Base-by-base conservation (phyloP, 2,113 vertebrate genomes). In the Dascyllus trimaculatus region DNA sequence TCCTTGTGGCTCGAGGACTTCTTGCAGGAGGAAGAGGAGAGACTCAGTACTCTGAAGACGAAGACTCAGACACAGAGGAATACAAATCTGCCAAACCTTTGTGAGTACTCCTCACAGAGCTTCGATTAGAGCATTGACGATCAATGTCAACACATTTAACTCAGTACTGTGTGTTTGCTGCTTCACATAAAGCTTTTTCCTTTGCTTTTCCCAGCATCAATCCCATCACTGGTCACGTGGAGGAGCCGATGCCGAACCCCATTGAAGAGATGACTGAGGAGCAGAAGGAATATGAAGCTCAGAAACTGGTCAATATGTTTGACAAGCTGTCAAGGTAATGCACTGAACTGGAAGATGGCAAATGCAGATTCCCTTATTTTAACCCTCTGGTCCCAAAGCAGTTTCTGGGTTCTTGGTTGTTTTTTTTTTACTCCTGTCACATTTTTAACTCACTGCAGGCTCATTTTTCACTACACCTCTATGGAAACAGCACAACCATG, bases 211-310 rank as follows among this genome's bases (percentile, higher is more conserved):
- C 24, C 78, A 99, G 98, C 92, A 98, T 99, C 92, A 99, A 99
- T 90, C 96, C 98, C 59, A 98, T 99, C 92, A 99, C 98, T 29
- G 98, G 98, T 85, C 97, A 98, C 52, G 95, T 98, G 57, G 98
- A 99, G 93, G 97, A 97, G 82, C 97, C 96, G 8, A 94, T 97
- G 96, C 96, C 97, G 2, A 98, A 99, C 88, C 98, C 97, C 0
- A 95, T 98, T 56, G 97, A 99, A 83, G 97, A 98, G 93, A 99
- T 99, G 98, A 99, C 97, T 0, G 98, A 99, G 91, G 98, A 99
- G 90, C 98, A 99, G 93, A 99, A 99, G 91, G 97, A 99, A 89
- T 97, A 97, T 13, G 98, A 99, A 93, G 98, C 98, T 22, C 96
- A 98, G 95, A 98, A 97, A 88, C 96, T 99, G 81, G 96, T 96